A percentile compares a stretch with the other conserved stretches of the same genome.
Evolutionary conservation across 2,113 vertebrate species (phyloP).

Genomic region (Melanostigma gelatinosum): DNA sequence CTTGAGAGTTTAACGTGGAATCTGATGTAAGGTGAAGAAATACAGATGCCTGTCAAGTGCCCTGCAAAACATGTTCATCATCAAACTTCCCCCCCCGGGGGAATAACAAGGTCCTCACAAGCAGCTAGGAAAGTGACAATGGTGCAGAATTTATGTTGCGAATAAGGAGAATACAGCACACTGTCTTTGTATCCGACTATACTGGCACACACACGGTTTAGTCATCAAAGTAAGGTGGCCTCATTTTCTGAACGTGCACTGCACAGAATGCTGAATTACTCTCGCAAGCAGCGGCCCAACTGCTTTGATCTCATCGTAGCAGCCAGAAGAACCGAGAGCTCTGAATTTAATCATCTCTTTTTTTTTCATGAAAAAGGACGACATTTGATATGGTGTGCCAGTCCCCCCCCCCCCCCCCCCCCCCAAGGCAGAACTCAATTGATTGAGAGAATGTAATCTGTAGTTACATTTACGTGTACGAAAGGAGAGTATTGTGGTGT

Average conservation of each 20-base stretch:
- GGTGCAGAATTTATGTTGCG: slow-evolving; percentile 23
- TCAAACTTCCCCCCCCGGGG: background rate
- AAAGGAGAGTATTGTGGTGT: slow-evolving; percentile 2
- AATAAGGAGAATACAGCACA: slow-evolving; percentile 9
- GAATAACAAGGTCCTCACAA: slow-evolving; percentile 26
- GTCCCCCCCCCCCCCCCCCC: background rate
- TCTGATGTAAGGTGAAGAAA: slow-evolving; percentile 68
- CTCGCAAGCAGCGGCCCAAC: slow-evolving; percentile 39
- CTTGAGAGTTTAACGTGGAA: slow-evolving; percentile 41
- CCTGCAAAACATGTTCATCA: slow-evolving; percentile 20
- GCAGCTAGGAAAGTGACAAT: slow-evolving; percentile 27
- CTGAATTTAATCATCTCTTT: slow-evolving; percentile 58
- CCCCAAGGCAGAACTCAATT: slow-evolving; percentile 26
- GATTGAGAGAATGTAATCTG: slow-evolving; percentile 49
- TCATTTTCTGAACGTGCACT: slow-evolving; percentile 45
- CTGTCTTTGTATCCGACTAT: background rate
- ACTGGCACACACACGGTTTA: slow-evolving; percentile 49
- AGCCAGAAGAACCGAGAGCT: slow-evolving; percentile 43
- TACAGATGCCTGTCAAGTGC: slow-evolving; percentile 42
- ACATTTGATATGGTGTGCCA: slow-evolving; percentile 36
- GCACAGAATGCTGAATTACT: slow-evolving; percentile 54
- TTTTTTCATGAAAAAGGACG: slow-evolving; percentile 22
- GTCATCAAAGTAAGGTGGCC: slow-evolving; percentile 64
- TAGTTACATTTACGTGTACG: slow-evolving; percentile 41
- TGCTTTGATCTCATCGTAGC: slow-evolving; percentile 69